phyloP scores from a whole-genome alignment of 92 coral and sea anemone genomes.

The Siderastrea siderea region DNA sequence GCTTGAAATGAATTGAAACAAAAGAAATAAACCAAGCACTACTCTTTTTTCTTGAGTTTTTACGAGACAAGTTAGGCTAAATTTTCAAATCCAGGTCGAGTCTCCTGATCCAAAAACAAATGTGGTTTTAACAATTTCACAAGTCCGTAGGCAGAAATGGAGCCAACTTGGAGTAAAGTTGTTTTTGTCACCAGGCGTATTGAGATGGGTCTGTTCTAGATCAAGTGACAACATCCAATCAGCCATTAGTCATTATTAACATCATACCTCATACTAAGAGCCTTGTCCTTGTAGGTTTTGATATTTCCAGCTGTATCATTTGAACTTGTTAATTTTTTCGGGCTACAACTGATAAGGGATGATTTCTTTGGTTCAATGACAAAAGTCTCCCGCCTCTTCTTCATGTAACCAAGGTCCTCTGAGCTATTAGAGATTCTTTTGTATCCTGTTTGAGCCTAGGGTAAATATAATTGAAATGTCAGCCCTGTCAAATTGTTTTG shows the following conservation, averaged over 20 bases:
- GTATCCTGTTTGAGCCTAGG: neutral
- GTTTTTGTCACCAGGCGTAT: too few relatives aligned
- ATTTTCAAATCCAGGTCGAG: too few relatives aligned
- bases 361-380: neutral
- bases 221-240: neutral
- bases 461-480: neutral
- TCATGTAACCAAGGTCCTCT: neutral
- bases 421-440: constrained; percentile 10
- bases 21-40: too few relatives aligned
- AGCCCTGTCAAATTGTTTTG: too few relatives aligned
- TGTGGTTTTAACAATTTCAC: too few relatives aligned
- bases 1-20: too few relatives aligned
- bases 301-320: neutral
- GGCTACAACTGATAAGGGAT: neutral
- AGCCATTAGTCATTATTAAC: neutral
- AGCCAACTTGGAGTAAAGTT: too few relatives aligned
- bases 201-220: too few relatives aligned
- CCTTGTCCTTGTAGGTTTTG: constrained; percentile 43
- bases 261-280: constrained; percentile 63
- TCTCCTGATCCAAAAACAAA: too few relatives aligned
- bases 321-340: neutral
- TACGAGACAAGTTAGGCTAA: too few relatives aligned
- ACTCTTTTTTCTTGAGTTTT: too few relatives aligned
- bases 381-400: constrained; percentile 23
- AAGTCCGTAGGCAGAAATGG: too few relatives aligned